phyloP scores from a whole-genome alignment of 2,797 vertebrate species.

The Danio kyathit region DNA sequence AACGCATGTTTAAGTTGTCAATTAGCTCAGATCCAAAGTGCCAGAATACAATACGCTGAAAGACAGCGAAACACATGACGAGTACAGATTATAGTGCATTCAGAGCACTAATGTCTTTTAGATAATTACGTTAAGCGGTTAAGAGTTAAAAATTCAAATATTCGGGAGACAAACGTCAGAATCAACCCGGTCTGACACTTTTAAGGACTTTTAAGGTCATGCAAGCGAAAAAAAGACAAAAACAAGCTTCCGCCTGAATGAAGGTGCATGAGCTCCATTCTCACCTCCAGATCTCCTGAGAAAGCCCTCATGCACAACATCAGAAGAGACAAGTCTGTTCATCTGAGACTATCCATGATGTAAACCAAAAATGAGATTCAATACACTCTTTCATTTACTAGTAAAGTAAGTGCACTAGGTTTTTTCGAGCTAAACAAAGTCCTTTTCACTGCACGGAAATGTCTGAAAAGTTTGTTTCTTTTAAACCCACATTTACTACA shows the following conservation, averaged over 20 bases:
- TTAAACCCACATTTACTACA: no score
- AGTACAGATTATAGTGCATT: slow-evolving; percentile 9
- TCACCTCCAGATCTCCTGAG: slow-evolving; percentile 55
- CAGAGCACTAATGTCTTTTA: neutral
- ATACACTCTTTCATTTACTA: neutral
- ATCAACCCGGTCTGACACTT: neutral
- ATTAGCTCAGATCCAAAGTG: neutral
- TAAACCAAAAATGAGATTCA: neutral
- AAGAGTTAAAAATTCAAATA: neutral
- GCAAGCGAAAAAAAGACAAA: slow-evolving; percentile 15
- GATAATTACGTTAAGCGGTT: neutral
- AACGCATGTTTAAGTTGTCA: slow-evolving; percentile 19
- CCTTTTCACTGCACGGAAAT: neutral
- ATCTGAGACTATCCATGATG: slow-evolving; percentile 7
- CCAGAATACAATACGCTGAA: neutral
- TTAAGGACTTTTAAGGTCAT: neutral
- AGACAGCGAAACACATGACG: neutral
- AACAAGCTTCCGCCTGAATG: slow-evolving; percentile 11
- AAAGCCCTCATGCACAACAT: slow-evolving; percentile 14
- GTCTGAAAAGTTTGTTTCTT: no score
- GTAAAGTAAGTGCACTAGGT: neutral
- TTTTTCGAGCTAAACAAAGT: neutral
- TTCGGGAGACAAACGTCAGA: neutral
- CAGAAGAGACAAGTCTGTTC: slow-evolving; percentile 18
- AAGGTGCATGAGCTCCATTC: slow-evolving; percentile 48